phyloP scores from a whole-genome alignment of 2,797 vertebrate genomes.

The Chrysolophus pictus region DNA sequence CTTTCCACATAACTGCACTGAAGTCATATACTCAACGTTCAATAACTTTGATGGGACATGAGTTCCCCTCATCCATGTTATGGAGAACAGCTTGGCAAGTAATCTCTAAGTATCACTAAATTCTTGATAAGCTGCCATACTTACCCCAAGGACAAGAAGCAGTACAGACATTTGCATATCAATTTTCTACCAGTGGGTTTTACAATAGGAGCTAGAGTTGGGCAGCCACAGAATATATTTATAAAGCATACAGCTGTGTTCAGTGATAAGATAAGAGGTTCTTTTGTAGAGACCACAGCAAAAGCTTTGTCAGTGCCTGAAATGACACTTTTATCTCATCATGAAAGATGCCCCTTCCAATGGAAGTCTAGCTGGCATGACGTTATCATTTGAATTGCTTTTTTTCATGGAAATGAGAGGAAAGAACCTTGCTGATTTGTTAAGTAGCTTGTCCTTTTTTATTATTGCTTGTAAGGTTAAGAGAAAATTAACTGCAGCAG shows the following conservation, averaged over 20 bases:
- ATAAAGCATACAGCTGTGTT: conserved; percentile 49
- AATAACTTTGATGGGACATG: background rate
- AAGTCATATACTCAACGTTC: background rate
- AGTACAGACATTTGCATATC: conserved; percentile 43
- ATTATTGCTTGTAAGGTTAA: conserved; percentile 32
- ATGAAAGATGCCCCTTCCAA: conserved; percentile 8
- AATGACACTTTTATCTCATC: conserved; percentile 40
- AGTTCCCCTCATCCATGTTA: background rate
- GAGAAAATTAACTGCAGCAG: conserved; percentile 30
- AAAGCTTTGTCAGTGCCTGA: conserved; percentile 38
- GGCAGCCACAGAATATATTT: background rate
- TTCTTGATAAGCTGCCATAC: conserved; percentile 14
- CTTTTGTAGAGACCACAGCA: conserved; percentile 26
- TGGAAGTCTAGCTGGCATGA: background rate
- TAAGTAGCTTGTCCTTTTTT: background rate
- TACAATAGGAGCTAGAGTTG: background rate
- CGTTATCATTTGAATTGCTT: background rate
- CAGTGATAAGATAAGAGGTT: conserved; percentile 52
- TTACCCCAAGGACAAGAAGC: conserved; percentile 37
- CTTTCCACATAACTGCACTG: background rate
- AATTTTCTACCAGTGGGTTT: conserved; percentile 8
- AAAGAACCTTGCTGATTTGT: conserved; percentile 19
- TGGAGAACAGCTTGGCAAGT: background rate
- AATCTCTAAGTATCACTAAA: conserved; percentile 33
- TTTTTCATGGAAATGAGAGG: conserved; percentile 6